Conservation (phyloP, 2,797 vertebrate genomes). For the Todus mexicanus region DNA sequence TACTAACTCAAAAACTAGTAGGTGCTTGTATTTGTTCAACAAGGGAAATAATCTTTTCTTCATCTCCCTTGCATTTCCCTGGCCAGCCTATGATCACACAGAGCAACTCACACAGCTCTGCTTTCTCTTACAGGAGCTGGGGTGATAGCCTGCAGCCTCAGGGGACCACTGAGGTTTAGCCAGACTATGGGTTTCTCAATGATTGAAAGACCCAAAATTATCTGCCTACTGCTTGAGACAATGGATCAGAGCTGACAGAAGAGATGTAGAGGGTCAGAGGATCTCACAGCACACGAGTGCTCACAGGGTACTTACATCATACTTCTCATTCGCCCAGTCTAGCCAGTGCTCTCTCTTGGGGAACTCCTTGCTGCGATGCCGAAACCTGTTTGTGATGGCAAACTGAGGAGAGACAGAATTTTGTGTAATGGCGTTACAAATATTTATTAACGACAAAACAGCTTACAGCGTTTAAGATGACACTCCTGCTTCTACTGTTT, state of each 20-base stretch:
- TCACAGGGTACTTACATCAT: constrained; percentile 76
- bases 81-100: background rate
- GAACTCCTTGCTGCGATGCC: constrained; percentile 78
- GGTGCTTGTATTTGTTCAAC: background rate
- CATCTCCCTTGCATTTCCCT: background rate
- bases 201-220: background rate
- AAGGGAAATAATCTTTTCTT: background rate
- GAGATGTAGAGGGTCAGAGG: background rate
- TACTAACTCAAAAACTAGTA: background rate
- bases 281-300: background rate
- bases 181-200: background rate
- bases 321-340: constrained; percentile 94
- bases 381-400: constrained; percentile 88
- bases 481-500: background rate
- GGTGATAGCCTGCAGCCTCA: background rate
- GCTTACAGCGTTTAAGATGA: background rate
- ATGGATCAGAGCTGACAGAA: background rate
- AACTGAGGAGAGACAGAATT: constrained; percentile 74
- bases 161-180: background rate
- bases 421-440: background rate
- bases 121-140: background rate
- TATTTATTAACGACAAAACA: background rate
- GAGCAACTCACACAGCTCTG: background rate
- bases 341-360: constrained; percentile 92
- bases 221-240: background rate